Evolutionary conservation across 2,888 invertebrate species (phyloP).

Genomic region (Pecten maximus): DNA sequence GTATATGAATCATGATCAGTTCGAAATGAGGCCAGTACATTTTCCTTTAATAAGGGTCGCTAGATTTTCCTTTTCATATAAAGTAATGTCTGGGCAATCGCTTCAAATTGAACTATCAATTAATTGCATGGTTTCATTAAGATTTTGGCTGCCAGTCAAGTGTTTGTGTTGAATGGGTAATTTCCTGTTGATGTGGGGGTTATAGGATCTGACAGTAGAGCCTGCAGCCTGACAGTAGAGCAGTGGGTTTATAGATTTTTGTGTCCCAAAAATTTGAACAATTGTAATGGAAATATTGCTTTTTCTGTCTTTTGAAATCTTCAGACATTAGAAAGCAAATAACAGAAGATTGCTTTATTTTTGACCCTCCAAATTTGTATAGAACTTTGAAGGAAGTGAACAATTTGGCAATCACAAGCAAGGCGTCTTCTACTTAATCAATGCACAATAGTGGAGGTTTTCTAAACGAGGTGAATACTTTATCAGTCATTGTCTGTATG

Average conservation of each 20-base stretch:
- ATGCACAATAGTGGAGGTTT: neutral
- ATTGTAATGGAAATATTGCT: neutral
- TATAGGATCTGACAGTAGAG: neutral
- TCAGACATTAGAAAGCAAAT: neutral
- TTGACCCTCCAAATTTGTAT: neutral
- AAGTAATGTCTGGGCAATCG: neutral
- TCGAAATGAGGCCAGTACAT: neutral
- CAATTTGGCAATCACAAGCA: neutral
- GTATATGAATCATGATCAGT: neutral
- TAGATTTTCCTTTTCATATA: neutral
- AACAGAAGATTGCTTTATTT: neutral
- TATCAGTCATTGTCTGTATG: neutral
- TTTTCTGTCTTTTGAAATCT: neutral
- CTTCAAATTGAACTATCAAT: constrained; percentile 4
- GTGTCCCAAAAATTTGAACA: neutral
- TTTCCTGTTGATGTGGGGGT: neutral
- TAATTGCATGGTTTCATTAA: constrained; percentile 5
- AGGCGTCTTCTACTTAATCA: neutral
- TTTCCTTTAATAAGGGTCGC: no score
- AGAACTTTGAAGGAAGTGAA: neutral
- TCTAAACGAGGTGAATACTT: neutral
- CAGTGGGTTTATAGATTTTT: neutral
- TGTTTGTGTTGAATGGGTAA: constrained; percentile 8
- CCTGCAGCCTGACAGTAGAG: neutral
- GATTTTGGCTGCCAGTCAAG: constrained; percentile 6